A percentile compares a stretch with the other conserved stretches of the same genome.
Evolutionary conservation across 2,888 invertebrate species (phyloP).

Genomic region (Masnerella sp.): DNA sequence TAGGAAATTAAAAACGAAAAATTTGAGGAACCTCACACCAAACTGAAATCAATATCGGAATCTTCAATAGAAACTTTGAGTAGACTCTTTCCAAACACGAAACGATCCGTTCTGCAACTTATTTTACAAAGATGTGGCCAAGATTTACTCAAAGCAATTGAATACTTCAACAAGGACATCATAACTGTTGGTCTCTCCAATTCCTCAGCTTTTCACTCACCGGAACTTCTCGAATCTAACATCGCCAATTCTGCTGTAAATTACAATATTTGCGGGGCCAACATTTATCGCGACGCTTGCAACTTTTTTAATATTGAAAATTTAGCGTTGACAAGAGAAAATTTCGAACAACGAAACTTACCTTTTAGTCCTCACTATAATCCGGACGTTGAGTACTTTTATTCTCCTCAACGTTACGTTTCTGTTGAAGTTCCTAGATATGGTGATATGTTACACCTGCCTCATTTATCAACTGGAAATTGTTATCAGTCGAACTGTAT

Average conservation of each 20-base stretch:
- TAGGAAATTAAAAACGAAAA: slow-evolving; percentile 17
- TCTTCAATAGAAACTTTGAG: slow-evolving; percentile 90
- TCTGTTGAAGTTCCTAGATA: too few species aligned
- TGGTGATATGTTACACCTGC: too few species aligned
- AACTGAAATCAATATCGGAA: slow-evolving; percentile 80
- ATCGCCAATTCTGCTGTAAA: slow-evolving; percentile 58
- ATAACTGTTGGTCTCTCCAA: slow-evolving; percentile 24
- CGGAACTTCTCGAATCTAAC: slow-evolving; percentile 51
- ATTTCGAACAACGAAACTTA: too few species aligned
- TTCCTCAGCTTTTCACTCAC: slow-evolving; percentile 63
- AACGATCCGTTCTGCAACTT: slow-evolving; percentile 91
- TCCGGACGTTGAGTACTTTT: too few species aligned
- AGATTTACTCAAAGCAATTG: slow-evolving; percentile 92
- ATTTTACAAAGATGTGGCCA: slow-evolving; percentile 95
- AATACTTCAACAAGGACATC: slow-evolving; percentile 82
- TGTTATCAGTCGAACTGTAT: too few species aligned
- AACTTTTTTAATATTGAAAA: too few species aligned
- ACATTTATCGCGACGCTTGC: slow-evolving; percentile 69
- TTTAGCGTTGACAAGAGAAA: too few species aligned
- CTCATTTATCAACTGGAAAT: too few species aligned
- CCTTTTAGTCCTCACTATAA: too few species aligned
- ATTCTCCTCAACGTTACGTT: too few species aligned
- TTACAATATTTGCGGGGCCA: slow-evolving; percentile 65
- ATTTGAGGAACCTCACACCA: slow-evolving; percentile 31
- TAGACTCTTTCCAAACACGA: slow-evolving; percentile 93